A percentile compares a stretch with the other conserved stretches of the same genome.
Evolutionary conservation across 2,888 invertebrate genomes (phyloP).

Genomic region (Drepana falcataria): DNA sequence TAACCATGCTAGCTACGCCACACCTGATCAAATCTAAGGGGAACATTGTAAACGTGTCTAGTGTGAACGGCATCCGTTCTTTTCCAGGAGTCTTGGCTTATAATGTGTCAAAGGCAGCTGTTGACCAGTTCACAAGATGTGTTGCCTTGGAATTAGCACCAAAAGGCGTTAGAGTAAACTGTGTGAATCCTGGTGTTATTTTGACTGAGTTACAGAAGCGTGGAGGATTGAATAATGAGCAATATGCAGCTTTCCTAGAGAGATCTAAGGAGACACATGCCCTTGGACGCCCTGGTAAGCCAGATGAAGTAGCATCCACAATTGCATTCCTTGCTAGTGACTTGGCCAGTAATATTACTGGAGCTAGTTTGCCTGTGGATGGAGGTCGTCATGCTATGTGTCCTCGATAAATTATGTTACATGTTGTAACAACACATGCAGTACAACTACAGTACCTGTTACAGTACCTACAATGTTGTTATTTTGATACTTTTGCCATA

Average conservation of each 20-base stretch:
- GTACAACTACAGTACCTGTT: too few relatives aligned
- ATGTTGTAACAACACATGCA: too few relatives aligned
- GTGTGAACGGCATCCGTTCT: conserved; percentile 93
- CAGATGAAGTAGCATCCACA: conserved; percentile 91
- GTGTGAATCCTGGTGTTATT: conserved; percentile 96
- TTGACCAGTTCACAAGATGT: conserved; percentile 97
- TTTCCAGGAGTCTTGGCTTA: conserved; percentile 95
- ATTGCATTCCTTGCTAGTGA: conserved; percentile 96
- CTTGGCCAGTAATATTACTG: conserved; percentile 93
- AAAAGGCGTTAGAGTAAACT: conserved; percentile 92
- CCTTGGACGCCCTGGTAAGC: conserved; percentile 89
- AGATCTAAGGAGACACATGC: conserved; percentile 93
- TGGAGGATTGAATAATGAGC: conserved; percentile 90
- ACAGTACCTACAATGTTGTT: too few relatives aligned
- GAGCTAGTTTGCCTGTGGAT: conserved; percentile 92
- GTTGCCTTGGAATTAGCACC: conserved; percentile 91
- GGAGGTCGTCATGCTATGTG: conserved; percentile 97
- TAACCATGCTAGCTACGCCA: conserved; percentile 93
- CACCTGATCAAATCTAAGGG: conserved; percentile 90
- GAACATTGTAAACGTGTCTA: conserved; percentile 97
- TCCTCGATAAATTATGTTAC: conserved; percentile 81
- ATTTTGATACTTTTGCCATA: too few relatives aligned
- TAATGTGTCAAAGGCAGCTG: conserved; percentile 93
- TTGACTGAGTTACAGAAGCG: conserved; percentile 92
- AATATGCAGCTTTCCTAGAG: conserved; percentile 91